A percentile compares a stretch with the other conserved stretches of the same genome.
Conservation (phyloP, 2,888 invertebrate genomes). For the Tortrix viridana region DNA sequence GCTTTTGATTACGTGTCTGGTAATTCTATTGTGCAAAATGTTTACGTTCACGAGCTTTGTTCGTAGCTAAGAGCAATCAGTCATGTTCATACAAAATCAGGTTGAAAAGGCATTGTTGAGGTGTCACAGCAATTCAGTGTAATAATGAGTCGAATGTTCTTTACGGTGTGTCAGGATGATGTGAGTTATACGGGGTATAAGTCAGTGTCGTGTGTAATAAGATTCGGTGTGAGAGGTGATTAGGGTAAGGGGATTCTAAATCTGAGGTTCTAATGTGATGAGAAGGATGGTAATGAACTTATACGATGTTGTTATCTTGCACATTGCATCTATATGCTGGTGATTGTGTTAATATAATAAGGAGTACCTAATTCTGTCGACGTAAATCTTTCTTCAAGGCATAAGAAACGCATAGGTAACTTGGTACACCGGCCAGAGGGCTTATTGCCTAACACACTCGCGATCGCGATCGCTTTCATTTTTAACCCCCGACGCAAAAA, state of each 20-base stretch:
- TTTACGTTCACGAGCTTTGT: conserved; percentile 73
- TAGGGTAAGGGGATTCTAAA: conserved; percentile 5
- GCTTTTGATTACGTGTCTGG: conserved; percentile 35
- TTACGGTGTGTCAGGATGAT: conserved; percentile 59
- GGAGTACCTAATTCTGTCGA: background rate
- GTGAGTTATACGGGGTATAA: conserved; percentile 64
- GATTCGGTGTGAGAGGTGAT: conserved; percentile 37
- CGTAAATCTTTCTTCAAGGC: too few relatives aligned
- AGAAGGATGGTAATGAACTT: background rate
- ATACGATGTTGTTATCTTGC: background rate
- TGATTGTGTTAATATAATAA: background rate
- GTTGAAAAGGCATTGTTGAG: conserved; percentile 70
- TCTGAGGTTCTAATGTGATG: background rate
- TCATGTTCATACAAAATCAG: conserved; percentile 75
- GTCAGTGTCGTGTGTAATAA: conserved; percentile 61
- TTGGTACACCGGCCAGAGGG: too few relatives aligned
- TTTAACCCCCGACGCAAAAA: too few relatives aligned
- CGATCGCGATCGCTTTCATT: too few relatives aligned
- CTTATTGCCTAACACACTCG: too few relatives aligned
- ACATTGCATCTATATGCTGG: background rate
- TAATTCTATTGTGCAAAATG: conserved; percentile 63
- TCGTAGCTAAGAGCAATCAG: conserved; percentile 73
- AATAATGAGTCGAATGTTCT: conserved; percentile 58
- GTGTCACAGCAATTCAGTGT: conserved; percentile 56
- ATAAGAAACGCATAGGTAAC: too few relatives aligned